phyloP scores from a whole-genome alignment of 2,113 vertebrate genomes.

The Platichthys flesus region DNA sequence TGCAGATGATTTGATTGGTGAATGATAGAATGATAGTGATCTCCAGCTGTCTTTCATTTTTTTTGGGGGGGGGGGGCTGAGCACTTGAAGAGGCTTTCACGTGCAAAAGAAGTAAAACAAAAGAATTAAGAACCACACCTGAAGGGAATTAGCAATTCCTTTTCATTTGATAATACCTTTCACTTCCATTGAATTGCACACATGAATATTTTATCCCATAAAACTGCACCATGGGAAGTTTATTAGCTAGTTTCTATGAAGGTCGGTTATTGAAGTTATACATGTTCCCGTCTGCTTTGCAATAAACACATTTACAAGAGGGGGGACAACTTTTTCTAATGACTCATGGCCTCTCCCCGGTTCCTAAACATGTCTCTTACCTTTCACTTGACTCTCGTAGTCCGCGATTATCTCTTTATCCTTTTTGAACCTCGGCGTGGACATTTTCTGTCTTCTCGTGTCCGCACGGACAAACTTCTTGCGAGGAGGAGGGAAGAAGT shows the following conservation, averaged over 20 bases:
- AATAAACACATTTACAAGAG: background rate
- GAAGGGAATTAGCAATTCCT: background rate
- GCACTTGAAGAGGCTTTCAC: background rate
- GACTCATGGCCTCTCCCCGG: slow-evolving; percentile 21
- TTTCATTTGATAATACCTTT: slow-evolving; percentile 16
- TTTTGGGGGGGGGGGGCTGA: background rate
- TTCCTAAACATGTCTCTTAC: slow-evolving; percentile 77
- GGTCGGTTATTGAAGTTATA: background rate
- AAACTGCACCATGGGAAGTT: too few species aligned
- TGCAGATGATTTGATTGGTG: background rate
- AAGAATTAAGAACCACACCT: background rate
- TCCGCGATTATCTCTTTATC: slow-evolving; percentile 98
- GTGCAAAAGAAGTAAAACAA: background rate
- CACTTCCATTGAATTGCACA: background rate
- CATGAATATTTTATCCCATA: background rate
- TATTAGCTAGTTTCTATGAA: background rate
- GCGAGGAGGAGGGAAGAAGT: background rate
- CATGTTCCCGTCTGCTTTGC: background rate
- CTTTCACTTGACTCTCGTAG: slow-evolving; percentile 98
- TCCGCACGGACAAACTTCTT: slow-evolving; percentile 57
- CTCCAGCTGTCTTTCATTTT: background rate
- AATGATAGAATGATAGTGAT: background rate
- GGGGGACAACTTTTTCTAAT: background rate
- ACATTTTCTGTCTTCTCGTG: slow-evolving; percentile 84
- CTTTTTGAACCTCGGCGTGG: slow-evolving; percentile 94